These are phyloP conservation scores for Cephus pygmeus DNA, from an alignment of 2,888 invertebrate species.

Conservation along the genomic window DNA sequence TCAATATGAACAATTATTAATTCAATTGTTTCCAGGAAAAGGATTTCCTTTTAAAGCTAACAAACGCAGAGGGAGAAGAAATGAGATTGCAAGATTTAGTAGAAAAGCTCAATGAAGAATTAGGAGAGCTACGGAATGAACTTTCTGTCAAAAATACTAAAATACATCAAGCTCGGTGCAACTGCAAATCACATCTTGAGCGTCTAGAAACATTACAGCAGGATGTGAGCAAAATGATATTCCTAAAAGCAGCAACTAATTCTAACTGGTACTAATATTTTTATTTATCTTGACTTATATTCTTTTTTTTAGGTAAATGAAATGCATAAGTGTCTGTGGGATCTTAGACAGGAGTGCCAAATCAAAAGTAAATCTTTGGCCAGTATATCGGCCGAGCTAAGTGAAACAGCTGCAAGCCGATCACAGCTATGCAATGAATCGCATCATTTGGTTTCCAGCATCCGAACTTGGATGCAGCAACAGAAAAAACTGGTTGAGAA, in stretches of 20 bases:
- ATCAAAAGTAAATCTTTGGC: constrained; percentile 48
- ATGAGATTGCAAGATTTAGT: constrained; percentile 31
- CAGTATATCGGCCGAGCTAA: constrained; percentile 51
- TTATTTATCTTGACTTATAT: constrained; percentile 8
- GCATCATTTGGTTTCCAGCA: constrained; percentile 48
- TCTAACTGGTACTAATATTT: background rate
- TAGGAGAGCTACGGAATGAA: constrained; percentile 39
- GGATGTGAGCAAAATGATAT: constrained; percentile 26
- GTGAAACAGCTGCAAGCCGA: constrained; percentile 46
- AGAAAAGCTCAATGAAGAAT: constrained; percentile 40
- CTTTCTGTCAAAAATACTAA: constrained; percentile 35
- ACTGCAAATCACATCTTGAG: constrained; percentile 31
- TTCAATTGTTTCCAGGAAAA: constrained; percentile 36
- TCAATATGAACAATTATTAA: background rate
- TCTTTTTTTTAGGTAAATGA: constrained; percentile 43
- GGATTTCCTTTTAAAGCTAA: constrained; percentile 38
- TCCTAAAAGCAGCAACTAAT: background rate
- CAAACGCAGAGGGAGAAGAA: constrained; percentile 36
- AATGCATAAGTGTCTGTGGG: constrained; percentile 48
- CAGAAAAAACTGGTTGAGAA: constrained; percentile 43
- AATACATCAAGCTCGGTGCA: constrained; percentile 37
- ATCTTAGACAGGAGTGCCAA: constrained; percentile 51
- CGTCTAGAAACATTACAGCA: constrained; percentile 38
- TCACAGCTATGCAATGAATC: constrained; percentile 55
- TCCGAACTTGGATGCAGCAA: constrained; percentile 53